Evolutionary conservation across 2,797 vertebrate genomes (phyloP), one percentile per base, ranked within the genome.

Genomic region (Rhyacichthys aspro): DNA sequence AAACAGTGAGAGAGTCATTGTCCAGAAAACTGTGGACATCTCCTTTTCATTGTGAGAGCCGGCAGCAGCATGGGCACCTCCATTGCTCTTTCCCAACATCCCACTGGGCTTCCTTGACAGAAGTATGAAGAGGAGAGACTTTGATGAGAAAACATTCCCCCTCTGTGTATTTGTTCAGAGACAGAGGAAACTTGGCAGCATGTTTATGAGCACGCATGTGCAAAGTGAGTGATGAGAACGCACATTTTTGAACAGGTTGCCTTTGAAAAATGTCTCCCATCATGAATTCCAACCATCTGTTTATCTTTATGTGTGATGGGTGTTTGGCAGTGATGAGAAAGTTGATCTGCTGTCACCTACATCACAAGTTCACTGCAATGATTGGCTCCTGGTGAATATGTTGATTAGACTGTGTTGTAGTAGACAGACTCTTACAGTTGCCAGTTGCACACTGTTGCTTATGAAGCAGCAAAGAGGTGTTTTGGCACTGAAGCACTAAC

Each of bases 41-140:
- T 73, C 41, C 39, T 70, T 86, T 81, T 77, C 18, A 78, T 34
- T 70, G 58, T 64, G 42, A 69, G 56, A 75, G 50, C 54, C 59
- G 41, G 54, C 43, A 52, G 70, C 78, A 63, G 61, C 54, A 12
- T 19, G 57, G 74, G 76, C 70, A 28, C 38, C 37, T 5, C 55
- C 62, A 47, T 15, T 50, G 63, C 74, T 73, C 67, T 79, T 55
- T 76, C 67, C 76, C 59, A 67, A 68, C 33, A 73, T 90, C 77
- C 88, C 72, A 72, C 79, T 70, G 80, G 70, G 84, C 60, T 78
- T 86, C 74, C 72, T 66, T 78, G 70, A 83, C 78, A 84, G 74
- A 79, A 76, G 73, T 63, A 60, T 38, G 67, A 47, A 67, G 57
- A 71, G 54, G 58, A 80, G 65, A 32, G 76, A 67, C 84, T 91